A percentile compares a stretch with the other conserved stretches of the same genome.
Evolutionary conservation across 2,888 invertebrate species (phyloP).

Genomic region (Epirrhoe alternata): DNA sequence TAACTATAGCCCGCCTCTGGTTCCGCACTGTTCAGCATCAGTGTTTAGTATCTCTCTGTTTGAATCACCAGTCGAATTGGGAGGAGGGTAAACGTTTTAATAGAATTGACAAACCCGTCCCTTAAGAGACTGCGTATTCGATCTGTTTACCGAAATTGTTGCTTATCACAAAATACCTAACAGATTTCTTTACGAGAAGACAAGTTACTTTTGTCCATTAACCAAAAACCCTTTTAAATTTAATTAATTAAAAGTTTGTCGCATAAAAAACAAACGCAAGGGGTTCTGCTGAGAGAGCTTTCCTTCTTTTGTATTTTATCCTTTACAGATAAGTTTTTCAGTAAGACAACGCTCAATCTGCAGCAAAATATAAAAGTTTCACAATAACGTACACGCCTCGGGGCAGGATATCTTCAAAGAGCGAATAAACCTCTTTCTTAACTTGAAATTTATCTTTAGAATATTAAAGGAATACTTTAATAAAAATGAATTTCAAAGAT

Average conservation of each 20-base stretch:
- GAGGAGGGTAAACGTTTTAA: slow-evolving; percentile 57
- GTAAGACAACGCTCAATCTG: slow-evolving; percentile 81
- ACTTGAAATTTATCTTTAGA: slow-evolving; percentile 63
- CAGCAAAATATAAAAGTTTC: slow-evolving; percentile 83
- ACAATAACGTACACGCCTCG: slow-evolving; percentile 80
- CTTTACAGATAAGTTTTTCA: slow-evolving; percentile 79
- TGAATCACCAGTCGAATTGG: slow-evolving; percentile 61
- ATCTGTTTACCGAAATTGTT: slow-evolving; percentile 25
- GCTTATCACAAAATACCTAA: slow-evolving; percentile 9
- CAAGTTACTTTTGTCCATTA: slow-evolving; percentile 26
- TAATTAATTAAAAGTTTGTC: slow-evolving; percentile 82
- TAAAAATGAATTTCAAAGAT: slow-evolving; percentile 50
- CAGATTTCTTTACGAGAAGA: slow-evolving; percentile 14
- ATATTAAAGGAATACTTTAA: slow-evolving; percentile 53
- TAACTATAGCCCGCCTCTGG: slow-evolving; percentile 70
- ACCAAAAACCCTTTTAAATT: slow-evolving; percentile 66
- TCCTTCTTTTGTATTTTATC: slow-evolving; percentile 82
- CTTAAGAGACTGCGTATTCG: slow-evolving; percentile 33
- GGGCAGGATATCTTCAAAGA: slow-evolving; percentile 73
- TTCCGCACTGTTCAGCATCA: slow-evolving; percentile 57
- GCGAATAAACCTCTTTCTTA: slow-evolving; percentile 67
- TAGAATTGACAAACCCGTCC: slow-evolving; percentile 51
- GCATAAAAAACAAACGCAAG: slow-evolving; percentile 75
- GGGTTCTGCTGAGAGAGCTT: slow-evolving; percentile 74
- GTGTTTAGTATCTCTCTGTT: slow-evolving; percentile 49